Conservation (phyloP, 2,113 vertebrate genomes). For the Sterrhoptilus dennistouni region DNA sequence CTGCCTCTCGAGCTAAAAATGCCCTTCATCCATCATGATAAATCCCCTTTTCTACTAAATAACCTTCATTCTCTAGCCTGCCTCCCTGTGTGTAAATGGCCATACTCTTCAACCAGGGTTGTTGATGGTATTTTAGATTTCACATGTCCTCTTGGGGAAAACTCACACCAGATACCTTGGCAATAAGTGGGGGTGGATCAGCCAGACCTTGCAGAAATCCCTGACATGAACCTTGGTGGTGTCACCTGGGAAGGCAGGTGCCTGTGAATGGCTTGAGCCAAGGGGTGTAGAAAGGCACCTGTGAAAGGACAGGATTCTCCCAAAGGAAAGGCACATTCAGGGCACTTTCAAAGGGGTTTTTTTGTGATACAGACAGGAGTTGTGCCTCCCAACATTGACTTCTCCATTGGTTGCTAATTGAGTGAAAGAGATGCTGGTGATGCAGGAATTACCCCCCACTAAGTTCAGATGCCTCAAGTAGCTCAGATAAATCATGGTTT, state of each 20-base stretch:
- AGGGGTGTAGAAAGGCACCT: background rate
- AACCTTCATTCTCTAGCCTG: conserved; percentile 23
- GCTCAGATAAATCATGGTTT: background rate
- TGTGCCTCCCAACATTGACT: background rate
- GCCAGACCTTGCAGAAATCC: background rate
- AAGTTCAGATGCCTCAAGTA: background rate
- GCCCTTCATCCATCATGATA: conserved; percentile 44
- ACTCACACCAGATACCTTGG: background rate
- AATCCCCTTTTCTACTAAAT: conserved; percentile 32
- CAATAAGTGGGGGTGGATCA: background rate
- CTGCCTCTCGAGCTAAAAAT: conserved; percentile 52
- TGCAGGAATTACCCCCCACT: background rate
- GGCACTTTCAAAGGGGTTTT: background rate
- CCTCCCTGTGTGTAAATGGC: background rate
- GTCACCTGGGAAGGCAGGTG: background rate
- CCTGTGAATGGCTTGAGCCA: background rate
- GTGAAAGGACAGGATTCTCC: background rate
- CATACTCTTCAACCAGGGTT: background rate
- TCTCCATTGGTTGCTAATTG: background rate
- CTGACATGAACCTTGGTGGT: background rate
- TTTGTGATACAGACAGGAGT: background rate
- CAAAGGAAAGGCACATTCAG: background rate
- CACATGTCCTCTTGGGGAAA: background rate
- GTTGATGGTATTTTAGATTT: background rate
- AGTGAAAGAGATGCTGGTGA: rapidly evolving